Evolutionary conservation across 2,113 vertebrate species (phyloP).

Genomic region (Nycticorax nycticorax): DNA sequence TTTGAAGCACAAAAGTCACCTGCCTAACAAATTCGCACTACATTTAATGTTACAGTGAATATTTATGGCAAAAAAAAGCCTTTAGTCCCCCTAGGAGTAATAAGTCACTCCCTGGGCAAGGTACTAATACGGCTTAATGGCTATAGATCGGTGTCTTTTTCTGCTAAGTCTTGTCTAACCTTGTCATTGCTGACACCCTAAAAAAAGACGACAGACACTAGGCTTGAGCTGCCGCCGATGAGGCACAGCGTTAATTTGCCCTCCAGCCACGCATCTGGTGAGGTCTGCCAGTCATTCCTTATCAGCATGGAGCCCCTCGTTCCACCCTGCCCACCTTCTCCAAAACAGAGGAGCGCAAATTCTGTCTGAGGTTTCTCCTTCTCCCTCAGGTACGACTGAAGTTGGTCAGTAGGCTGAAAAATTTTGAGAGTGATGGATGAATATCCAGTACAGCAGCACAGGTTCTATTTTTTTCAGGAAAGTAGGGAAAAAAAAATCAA

Average conservation of each 20-base stretch:
- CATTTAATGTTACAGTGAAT: background rate
- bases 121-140: background rate
- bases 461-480: background rate
- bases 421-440: background rate
- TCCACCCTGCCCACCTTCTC: background rate
- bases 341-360: background rate
- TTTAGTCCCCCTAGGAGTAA: background rate
- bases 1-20: background rate
- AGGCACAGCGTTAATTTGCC: background rate
- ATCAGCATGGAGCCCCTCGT: background rate
- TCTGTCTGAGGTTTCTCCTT: background rate
- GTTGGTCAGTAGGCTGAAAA: background rate
- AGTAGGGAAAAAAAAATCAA: background rate
- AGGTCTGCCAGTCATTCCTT: background rate
- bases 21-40: background rate
- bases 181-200: background rate
- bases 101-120: background rate
- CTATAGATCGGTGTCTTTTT: background rate
- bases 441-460: background rate
- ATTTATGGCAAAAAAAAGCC: background rate
- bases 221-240: background rate
- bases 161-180: background rate
- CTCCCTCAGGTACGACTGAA: background rate
- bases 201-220: background rate
- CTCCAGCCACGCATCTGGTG: background rate